These are phyloP conservation scores for Saccopteryx leptura DNA, from an alignment of 2,113 vertebrate genomes.

Conservation along the genomic window DNA sequence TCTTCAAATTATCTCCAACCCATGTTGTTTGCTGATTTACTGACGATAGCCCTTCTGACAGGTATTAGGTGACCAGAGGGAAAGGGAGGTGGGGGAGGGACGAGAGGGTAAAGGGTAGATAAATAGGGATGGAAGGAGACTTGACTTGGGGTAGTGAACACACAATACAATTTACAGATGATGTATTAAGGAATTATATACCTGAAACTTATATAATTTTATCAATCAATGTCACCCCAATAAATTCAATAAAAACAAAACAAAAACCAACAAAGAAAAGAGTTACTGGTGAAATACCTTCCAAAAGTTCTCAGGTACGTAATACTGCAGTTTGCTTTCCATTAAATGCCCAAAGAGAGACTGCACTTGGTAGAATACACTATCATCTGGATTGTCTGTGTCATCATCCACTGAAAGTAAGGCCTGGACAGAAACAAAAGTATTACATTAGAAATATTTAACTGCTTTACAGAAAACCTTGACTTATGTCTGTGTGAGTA, in stretches of 20 bases:
- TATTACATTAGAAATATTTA: neutral
- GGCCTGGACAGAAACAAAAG: conserved; percentile 87
- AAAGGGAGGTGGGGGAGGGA: no score
- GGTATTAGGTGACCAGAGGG: no score
- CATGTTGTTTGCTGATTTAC: neutral
- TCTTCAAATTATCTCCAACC: neutral
- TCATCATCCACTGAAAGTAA: conserved; percentile 98
- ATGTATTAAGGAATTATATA: no score
- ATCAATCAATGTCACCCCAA: neutral
- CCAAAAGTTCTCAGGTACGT: conserved; percentile 99
- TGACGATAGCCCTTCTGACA: neutral
- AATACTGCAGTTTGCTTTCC: conserved; percentile 99
- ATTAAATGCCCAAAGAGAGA: conserved; percentile 99
- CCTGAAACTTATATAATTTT: no score
- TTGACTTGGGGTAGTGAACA: no score
- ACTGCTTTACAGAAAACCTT: neutral
- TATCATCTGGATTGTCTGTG: conserved; percentile 98
- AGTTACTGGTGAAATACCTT: conserved; percentile 90
- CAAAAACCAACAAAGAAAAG: neutral
- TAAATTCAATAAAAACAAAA: neutral
- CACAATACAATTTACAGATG: no score
- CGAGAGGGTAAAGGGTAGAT: no score
- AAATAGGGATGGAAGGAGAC: no score
- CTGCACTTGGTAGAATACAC: conserved; percentile 98
- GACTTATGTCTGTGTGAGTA: accelerated